Evolutionary conservation across 2,113 vertebrate species (phyloP), one percentile per base, ranked within the genome.

Genomic region (Etheostoma spectabile): DNA sequence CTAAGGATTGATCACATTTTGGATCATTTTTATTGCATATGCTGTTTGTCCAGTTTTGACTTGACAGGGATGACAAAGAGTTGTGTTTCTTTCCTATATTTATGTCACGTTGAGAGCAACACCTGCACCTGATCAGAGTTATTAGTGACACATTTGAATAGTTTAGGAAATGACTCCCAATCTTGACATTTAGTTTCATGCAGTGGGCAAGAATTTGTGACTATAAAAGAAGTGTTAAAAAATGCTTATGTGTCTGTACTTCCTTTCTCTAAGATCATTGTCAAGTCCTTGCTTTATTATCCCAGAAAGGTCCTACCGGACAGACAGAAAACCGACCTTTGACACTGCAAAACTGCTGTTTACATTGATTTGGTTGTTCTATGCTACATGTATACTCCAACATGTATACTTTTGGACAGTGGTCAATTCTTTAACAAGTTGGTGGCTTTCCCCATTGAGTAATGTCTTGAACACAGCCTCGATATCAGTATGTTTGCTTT

Each of bases 401-500:
- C 74, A n/a, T n/a, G n/a, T n/a, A n/a, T n/a, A 13, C 67, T 33
- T 63, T 16, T 4, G 15, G 55, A 57, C 62, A 42, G 52, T 35
- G 24, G 42, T 70, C 24, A 6, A 22, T 65, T 46, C 8, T 60
- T 53, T 8, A 51, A 52, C 3, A 49, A 24, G 24, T 55, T 53
- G 33, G 8, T 51, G 38, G 6, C 7, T 59, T 74, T 57, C 8
- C 22, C 24, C 10, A 33, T 46, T n/a, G 5, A 77, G 21, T 27
- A 77, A 71, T 49, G 19, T 59, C 35, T 13, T 69, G 14, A 60
- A 73, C 6, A 12, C 61, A 74, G n/a, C 67, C 14, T 27, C 16
- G 42, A 65, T 61, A 57, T 88, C 83, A 87, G 84, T 84, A 68
- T 87, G 71, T 84, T 88, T 86, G 16, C 79, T 81, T 48, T 45